Conservation (phyloP, 2,797 vertebrate genomes). For the Petrocephalus schoutedeni region DNA sequence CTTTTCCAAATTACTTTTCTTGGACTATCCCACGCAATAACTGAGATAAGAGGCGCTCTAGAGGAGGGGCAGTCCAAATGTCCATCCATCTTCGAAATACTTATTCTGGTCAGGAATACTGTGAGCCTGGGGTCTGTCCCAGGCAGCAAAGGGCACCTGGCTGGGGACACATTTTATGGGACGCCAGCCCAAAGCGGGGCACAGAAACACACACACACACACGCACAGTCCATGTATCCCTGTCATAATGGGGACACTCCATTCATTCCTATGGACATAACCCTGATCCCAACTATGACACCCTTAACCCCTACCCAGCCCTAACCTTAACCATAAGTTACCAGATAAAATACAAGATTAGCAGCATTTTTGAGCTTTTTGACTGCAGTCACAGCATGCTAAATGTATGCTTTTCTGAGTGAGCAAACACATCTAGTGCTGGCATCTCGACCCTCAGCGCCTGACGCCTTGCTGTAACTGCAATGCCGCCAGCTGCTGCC, state of each 20-base stretch:
- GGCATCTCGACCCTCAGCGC: neutral
- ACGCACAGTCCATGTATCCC: neutral
- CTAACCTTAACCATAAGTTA: neutral
- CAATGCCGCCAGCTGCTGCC: neutral
- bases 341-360: neutral
- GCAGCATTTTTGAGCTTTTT: neutral
- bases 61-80: neutral
- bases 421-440: neutral
- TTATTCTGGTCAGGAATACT: neutral
- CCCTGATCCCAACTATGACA: neutral
- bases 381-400: neutral
- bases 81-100: neutral
- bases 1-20: neutral
- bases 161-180: neutral
- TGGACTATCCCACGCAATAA: neutral
- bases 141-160: neutral
- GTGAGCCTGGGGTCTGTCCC: neutral
- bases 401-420: neutral
- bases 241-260: neutral
- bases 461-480: neutral
- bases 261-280: neutral
- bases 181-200: neutral
- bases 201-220: neutral
- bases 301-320: no score
- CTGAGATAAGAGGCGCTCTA: neutral